These are phyloP conservation scores for Pitangus sulphuratus DNA, from an alignment of 2,797 vertebrate genomes.

Conservation along the genomic window DNA sequence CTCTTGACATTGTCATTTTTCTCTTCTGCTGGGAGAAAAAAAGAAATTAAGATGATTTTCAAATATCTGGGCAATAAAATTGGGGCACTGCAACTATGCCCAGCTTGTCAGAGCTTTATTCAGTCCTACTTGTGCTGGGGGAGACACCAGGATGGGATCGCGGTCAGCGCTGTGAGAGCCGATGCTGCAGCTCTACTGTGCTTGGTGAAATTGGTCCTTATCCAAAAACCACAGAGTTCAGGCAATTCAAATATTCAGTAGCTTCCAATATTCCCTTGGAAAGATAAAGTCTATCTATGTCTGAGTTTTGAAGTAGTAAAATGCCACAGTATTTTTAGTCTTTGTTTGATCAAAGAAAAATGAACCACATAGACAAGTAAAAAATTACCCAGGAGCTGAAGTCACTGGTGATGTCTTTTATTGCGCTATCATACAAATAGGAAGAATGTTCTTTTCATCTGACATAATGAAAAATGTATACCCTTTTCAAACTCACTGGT, in stretches of 20 bases:
- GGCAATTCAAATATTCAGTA: neutral
- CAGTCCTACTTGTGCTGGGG: neutral
- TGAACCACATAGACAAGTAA: conserved; percentile 63
- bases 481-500: conserved; percentile 53
- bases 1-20: neutral
- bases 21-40: neutral
- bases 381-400: conserved; percentile 66
- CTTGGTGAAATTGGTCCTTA: neutral
- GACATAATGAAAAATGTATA: conserved; percentile 71
- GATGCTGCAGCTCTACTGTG: fast-evolving
- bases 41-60: neutral
- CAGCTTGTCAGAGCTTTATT: neutral
- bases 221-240: neutral
- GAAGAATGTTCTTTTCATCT: conserved; percentile 69
- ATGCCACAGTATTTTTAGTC: conserved; percentile 64
- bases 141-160: neutral
- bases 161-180: fast-evolving
- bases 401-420: conserved; percentile 61
- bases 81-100: neutral
- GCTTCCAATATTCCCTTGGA: neutral
- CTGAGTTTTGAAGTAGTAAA: conserved; percentile 51
- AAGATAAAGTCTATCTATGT: neutral
- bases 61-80: neutral
- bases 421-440: conserved; percentile 56
- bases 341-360: conserved; percentile 69